Evolutionary conservation across 2,888 invertebrate species (phyloP).

Genomic region (Eueremaeus valkanovi): DNA sequence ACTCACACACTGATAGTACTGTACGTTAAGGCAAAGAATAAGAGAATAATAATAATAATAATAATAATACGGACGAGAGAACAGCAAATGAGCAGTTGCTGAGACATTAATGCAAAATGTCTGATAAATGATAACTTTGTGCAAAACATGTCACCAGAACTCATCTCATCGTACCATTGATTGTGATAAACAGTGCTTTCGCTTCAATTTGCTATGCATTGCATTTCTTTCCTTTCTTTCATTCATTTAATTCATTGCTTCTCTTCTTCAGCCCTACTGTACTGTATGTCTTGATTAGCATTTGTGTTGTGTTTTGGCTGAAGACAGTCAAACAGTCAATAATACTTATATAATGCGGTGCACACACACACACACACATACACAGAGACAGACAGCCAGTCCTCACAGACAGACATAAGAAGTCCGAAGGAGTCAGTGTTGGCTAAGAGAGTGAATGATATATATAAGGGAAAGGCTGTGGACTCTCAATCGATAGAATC

Average conservation of each 20-base stretch:
- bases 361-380: background rate
- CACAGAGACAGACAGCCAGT: background rate
- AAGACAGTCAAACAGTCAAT: too few relatives aligned
- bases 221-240: too few relatives aligned
- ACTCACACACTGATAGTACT: background rate
- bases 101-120: slow-evolving; percentile 23
- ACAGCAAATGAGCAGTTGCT: slow-evolving; percentile 18
- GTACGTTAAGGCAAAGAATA: slow-evolving; percentile 3
- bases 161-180: slow-evolving; percentile 13
- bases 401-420: background rate
- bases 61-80: slow-evolving; percentile 9
- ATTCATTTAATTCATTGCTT: too few relatives aligned
- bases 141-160: slow-evolving; percentile 14
- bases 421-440: background rate
- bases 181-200: slow-evolving; percentile 15
- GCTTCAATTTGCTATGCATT: too few relatives aligned
- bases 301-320: background rate
- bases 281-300: slow-evolving; percentile 27
- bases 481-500: slow-evolving; percentile 14
- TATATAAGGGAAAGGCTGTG: too few relatives aligned
- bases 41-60: background rate
- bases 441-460: too few relatives aligned
- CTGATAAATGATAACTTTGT: slow-evolving; percentile 24
- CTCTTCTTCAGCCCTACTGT: too few relatives aligned
- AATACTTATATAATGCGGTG: too few relatives aligned